A percentile compares a stretch with the other conserved stretches of the same genome.
phyloP scores from a whole-genome alignment of 2,113 vertebrate species.

The Mastomys coucha region DNA sequence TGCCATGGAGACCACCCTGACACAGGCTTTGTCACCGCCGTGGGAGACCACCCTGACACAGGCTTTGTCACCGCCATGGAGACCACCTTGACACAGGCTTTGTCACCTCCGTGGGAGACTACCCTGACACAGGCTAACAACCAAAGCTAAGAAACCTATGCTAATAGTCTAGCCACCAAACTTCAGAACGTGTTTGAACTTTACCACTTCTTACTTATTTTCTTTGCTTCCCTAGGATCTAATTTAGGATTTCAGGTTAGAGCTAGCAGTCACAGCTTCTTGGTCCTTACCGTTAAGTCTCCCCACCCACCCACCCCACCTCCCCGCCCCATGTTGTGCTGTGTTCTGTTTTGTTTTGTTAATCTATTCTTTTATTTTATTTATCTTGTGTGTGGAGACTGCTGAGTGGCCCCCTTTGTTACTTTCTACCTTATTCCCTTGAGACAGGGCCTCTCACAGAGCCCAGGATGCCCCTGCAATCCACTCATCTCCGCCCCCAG shows the following conservation, averaged over 20 bases:
- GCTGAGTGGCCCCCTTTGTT: neutral
- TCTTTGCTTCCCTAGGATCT: neutral
- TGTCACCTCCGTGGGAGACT: neutral
- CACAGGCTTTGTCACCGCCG: too few relatives aligned
- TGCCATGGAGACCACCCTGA: too few relatives aligned
- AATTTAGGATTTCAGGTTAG: neutral
- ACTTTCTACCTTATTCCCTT: neutral
- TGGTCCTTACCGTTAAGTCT: neutral
- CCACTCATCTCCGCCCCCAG: neutral
- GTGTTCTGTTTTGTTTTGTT: too few relatives aligned
- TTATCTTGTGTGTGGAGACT: neutral
- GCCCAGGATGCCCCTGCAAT: neutral
- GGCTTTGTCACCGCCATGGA: too few relatives aligned
- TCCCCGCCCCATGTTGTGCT: too few relatives aligned
- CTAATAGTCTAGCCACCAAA: neutral
- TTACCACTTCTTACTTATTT: neutral
- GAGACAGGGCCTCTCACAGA: neutral
- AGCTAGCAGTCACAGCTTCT: neutral
- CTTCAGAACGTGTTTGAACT: too few relatives aligned
- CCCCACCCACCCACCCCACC: too few relatives aligned
- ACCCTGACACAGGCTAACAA: fast-evolving
- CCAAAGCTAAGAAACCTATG: neutral
- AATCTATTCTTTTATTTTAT: neutral
- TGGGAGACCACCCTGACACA: too few relatives aligned
- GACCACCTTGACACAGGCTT: too few relatives aligned